Percentiles rank a stretch among this genome's conserved stretches.
Evolutionary conservation across 2,888 invertebrate species (phyloP).

Genomic region (Microdon myrmicae): DNA sequence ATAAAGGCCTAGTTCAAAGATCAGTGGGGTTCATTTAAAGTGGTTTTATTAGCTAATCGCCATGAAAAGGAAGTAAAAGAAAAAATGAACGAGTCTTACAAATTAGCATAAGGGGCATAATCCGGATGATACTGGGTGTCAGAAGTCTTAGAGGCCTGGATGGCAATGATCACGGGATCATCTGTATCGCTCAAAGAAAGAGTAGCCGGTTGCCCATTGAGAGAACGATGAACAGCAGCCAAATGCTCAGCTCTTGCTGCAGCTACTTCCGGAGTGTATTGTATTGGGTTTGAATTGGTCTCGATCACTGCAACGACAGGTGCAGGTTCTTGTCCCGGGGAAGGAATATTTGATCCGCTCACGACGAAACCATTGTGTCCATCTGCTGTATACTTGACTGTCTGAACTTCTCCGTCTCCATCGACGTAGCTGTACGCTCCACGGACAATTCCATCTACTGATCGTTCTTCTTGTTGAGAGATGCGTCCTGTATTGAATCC

Average conservation of each 20-base stretch:
- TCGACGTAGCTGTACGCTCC: slow-evolving; percentile 63
- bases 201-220: no score
- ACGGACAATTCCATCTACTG: slow-evolving; percentile 55
- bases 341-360: slow-evolving; percentile 57
- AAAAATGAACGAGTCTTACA: slow-evolving; percentile 5
- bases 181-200: no score
- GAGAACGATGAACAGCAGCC: slow-evolving; percentile 14
- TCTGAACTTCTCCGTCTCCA: slow-evolving; percentile 57
- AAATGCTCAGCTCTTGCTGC: slow-evolving; percentile 37
- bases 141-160: no score
- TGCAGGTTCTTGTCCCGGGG: slow-evolving; percentile 1
- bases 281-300: background rate
- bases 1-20: slow-evolving; percentile 16
- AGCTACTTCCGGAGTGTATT: slow-evolving; percentile 29
- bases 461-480: slow-evolving; percentile 28
- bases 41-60: background rate
- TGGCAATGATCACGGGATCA: no score
- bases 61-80: background rate
- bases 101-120: slow-evolving; percentile 24
- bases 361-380: slow-evolving; percentile 59
- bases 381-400: slow-evolving; percentile 57
- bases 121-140: slow-evolving; percentile 18
- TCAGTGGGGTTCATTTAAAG: slow-evolving; percentile 4
- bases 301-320: background rate
- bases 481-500: slow-evolving; percentile 35